Base-by-base conservation (phyloP, 2,888 invertebrate species). In the Acronicta aceris region DNA sequence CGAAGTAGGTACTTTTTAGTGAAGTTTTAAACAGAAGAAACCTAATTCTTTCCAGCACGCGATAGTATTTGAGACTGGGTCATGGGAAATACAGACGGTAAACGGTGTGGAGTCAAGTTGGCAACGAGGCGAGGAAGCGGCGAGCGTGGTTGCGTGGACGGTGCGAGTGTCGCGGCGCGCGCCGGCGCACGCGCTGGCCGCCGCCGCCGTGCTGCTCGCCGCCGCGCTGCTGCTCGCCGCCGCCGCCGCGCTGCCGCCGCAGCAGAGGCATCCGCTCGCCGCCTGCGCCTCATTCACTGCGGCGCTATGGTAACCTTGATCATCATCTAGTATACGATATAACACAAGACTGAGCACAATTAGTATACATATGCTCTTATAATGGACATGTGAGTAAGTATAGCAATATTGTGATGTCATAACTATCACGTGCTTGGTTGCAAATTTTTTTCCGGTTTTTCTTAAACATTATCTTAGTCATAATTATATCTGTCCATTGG, bases 231-330 rank as follows among this genome's bases (percentile, higher is more conserved):
- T 88, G 79, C 80, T 92, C 74, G 42, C 72, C 13, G 82, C 88
- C 12, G 87, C 89, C 9, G 69, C 81, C 6, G 63, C 85, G 46
- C 77, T 89, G 78, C 89, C 88, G 51, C 89, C 85, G 8, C 67
- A 70, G 21, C 73, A 71, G 45, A 82, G 92, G 0, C 74, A 87
- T 12, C 84, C 92, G 49, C 84, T 92, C n/a, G 89, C 87, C 13
- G 91, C 89, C 1, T 78, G 82, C 43, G 88, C 92, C 2, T 84
- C 93, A 0, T 82, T 91, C 58, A 82, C 78, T 6, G 78, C 89
- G 2, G 83, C 90, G 0, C 65, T 92, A 0, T 93, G 92, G 93
- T 92, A 0, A 57, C n/a, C n/a, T n/a, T n/a, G n/a, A n/a, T n/a
- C n/a, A n/a, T n/a, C n/a, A n/a, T n/a, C n/a, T n/a, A n/a, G n/a